These are phyloP conservation scores for Druon quercuslanigerum DNA, from an alignment of 1,140 invertebrate species.

Conservation along the genomic window DNA sequence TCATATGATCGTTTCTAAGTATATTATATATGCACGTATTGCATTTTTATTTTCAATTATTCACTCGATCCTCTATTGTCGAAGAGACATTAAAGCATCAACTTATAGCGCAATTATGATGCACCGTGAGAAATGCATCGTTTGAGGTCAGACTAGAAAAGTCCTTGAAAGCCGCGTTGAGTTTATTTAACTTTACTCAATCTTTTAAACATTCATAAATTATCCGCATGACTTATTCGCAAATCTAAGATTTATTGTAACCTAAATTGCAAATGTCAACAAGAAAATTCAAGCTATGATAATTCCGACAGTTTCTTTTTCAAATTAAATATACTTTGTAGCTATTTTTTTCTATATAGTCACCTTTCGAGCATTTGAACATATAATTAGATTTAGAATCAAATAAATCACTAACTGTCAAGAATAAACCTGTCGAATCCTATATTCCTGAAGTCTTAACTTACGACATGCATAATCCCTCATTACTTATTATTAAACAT, in stretches of 20 bases:
- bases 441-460: background rate
- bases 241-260: too few relatives aligned
- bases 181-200: background rate
- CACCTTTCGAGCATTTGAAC: background rate
- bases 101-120: background rate
- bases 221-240: background rate
- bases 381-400: background rate
- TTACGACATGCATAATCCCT: background rate
- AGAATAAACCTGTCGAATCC: conserved; percentile 3
- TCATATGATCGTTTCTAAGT: too few relatives aligned
- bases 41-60: too few relatives aligned
- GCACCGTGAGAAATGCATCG: conserved; percentile 26
- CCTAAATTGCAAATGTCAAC: too few relatives aligned
- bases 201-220: background rate
- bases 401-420: background rate
- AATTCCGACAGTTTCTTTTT: background rate
- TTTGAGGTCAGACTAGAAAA: background rate
- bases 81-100: background rate
- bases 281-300: too few relatives aligned
- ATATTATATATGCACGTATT: too few relatives aligned
- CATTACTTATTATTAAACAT: background rate
- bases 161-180: background rate
- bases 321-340: too few relatives aligned
- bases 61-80: background rate
- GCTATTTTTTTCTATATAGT: background rate